These are phyloP conservation scores for Platalea minor DNA, from an alignment of 2,797 vertebrate genomes.

Conservation along the genomic window DNA sequence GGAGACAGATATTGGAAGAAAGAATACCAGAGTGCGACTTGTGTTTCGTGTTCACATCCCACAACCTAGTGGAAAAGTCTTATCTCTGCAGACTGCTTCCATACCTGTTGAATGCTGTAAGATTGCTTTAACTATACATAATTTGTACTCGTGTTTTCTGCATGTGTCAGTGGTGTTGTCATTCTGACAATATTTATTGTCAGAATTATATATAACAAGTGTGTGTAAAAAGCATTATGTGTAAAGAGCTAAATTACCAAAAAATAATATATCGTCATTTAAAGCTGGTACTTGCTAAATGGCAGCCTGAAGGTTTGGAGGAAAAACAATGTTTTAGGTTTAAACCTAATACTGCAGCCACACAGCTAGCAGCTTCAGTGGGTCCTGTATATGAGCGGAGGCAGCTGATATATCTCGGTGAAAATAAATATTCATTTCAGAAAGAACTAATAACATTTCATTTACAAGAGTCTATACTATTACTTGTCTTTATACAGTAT, in stretches of 20 bases:
- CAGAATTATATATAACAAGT: not conserved
- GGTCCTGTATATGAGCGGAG: not conserved
- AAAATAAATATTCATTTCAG: not conserved
- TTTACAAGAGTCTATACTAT: not conserved
- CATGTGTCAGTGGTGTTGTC: not conserved
- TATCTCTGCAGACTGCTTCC: constrained; percentile 93
- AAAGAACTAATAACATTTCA: not conserved
- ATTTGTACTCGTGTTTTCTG: not conserved
- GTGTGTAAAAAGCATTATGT: not conserved
- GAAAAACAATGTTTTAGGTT: not conserved
- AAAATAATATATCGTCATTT: not conserved
- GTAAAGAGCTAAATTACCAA: not conserved
- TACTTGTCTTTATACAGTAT: not conserved
- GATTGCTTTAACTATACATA: constrained; percentile 60
- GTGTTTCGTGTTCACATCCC: constrained; percentile 98
- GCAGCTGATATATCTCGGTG: not conserved
- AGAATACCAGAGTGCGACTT: constrained; percentile 96
- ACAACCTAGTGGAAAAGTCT: constrained; percentile 92
- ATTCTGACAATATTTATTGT: not conserved
- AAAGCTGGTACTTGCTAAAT: not conserved
- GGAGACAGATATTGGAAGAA: constrained; percentile 97
- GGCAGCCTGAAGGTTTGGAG: not conserved
- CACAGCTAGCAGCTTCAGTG: not conserved
- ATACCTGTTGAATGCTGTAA: constrained; percentile 99
- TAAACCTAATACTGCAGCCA: not conserved